Evolutionary conservation across 2,113 vertebrate species (phyloP).

Genomic region (Neodontobutis hainanensis): DNA sequence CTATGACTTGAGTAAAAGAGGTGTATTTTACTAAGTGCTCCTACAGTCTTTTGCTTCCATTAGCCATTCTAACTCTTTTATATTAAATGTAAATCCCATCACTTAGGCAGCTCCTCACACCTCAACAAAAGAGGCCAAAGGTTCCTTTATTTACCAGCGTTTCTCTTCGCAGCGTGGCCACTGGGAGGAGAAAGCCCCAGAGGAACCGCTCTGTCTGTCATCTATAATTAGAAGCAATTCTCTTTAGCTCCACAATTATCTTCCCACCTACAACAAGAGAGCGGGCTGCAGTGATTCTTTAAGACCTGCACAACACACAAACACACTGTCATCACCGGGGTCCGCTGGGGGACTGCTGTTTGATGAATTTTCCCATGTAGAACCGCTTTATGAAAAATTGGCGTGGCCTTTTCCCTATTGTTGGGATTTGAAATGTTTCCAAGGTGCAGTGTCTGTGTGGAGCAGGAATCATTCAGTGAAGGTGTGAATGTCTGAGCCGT

Average conservation of each 20-base stretch:
- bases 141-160: conserved; percentile 38
- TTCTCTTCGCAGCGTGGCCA: conserved; percentile 44
- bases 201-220: conserved; percentile 41
- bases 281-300: conserved; percentile 24
- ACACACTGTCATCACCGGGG: conserved; percentile 16
- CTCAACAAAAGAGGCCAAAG: conserved; percentile 40
- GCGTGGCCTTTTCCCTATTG: conserved; percentile 5
- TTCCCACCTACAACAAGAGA: conserved; percentile 38
- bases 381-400: conserved; percentile 4
- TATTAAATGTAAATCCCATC: conserved; percentile 10
- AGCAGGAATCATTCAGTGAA: conserved; percentile 29
- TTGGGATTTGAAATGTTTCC: background rate
- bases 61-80: background rate
- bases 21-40: no score
- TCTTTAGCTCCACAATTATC: conserved; percentile 46
- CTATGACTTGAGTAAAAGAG: no score
- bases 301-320: conserved; percentile 9
- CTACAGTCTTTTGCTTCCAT: no score
- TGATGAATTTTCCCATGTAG: conserved; percentile 7
- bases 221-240: conserved; percentile 67
- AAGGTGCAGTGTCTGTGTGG: conserved; percentile 7
- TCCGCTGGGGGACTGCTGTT: background rate
- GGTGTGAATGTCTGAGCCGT: conserved; percentile 41
- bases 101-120: conserved; percentile 11
- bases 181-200: conserved; percentile 52